Base-by-base conservation (phyloP, 2,888 invertebrate species). In the Sesia bembeciformis region DNA sequence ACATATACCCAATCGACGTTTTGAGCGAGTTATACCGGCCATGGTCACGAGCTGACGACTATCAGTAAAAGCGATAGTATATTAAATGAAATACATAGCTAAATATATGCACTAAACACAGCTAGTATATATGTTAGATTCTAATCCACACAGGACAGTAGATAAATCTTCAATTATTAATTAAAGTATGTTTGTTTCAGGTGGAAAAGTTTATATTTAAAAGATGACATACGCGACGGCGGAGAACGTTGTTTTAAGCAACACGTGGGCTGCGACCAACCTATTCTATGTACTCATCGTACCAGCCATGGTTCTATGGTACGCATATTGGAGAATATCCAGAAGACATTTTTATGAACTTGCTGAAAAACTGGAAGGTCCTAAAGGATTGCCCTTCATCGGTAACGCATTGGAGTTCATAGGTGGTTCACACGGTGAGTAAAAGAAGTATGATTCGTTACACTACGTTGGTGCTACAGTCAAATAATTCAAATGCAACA, bases 321-420 rank as follows among this genome's bases (percentile, higher is more conserved):
- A 93, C 72, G 85, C 92, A 40, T 96, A 96, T 81, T 96, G 94
- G 93, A 91, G 92, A 52, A 83, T 94, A 66, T 94, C 94, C 5
- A 90, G 94, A n/a, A 90, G 93, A 46, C 93, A 93, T 68, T 66
- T 96, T 72, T 87, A 93, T 59, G 93, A 94, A 68, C 82, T 95
- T 54, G 95, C 94, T 1, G 92, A 91, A 0, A 93, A 93, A 66
- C 73, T 96, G 50, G 92, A 93, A 0, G 96, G 96, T 62, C 95
- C 95, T 0, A 68, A 83, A 3, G 95, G 95, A 43, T 81, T 91
- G 41, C 96, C 96, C 0, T 58, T 96, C 0, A 67, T 96, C 50
- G 96, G 96, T 63, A 95, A 94, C 68, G 93, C 94, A 2, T 80
- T 94, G 46, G 94, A 95, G 60, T 92, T 96, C 56, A 78, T 93